Conservation (phyloP, 2,888 invertebrate genomes). For the Eupithecia exiguata region DNA sequence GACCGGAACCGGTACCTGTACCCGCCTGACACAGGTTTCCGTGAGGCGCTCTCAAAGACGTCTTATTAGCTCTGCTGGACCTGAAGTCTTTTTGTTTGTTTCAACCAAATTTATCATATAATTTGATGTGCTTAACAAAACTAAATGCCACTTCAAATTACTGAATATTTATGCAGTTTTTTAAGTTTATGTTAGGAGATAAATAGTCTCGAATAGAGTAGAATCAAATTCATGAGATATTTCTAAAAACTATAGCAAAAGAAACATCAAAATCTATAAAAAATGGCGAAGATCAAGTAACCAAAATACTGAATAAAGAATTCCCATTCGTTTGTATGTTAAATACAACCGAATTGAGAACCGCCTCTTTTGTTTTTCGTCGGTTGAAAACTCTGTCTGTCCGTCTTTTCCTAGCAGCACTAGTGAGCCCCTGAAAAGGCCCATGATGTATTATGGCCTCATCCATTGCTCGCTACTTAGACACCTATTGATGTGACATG, state of each 20-base stretch:
- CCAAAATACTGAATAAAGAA: too few relatives aligned
- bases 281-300: not conserved
- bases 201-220: too few relatives aligned
- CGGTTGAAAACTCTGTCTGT: not conserved
- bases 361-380: not conserved
- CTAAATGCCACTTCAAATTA: not conserved
- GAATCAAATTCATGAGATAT: too few relatives aligned
- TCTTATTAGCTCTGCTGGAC: too few relatives aligned
- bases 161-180: too few relatives aligned
- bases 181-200: too few relatives aligned
- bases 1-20: not conserved
- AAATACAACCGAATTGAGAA: not conserved
- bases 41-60: too few relatives aligned
- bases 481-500: conserved; percentile 68
- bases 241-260: not conserved
- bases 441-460: conserved; percentile 64
- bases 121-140: not conserved
- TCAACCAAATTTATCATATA: not conserved
- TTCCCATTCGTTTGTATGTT: too few relatives aligned
- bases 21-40: too few relatives aligned
- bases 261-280: not conserved
- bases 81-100: too few relatives aligned
- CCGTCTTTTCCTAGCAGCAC: conserved; percentile 19
- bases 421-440: conserved; percentile 33
- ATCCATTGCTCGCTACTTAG: conserved; percentile 52